Evolutionary conservation across 2,113 vertebrate genomes (phyloP), one percentile per base, ranked within the genome.

Genomic region (Macquaria australasica): DNA sequence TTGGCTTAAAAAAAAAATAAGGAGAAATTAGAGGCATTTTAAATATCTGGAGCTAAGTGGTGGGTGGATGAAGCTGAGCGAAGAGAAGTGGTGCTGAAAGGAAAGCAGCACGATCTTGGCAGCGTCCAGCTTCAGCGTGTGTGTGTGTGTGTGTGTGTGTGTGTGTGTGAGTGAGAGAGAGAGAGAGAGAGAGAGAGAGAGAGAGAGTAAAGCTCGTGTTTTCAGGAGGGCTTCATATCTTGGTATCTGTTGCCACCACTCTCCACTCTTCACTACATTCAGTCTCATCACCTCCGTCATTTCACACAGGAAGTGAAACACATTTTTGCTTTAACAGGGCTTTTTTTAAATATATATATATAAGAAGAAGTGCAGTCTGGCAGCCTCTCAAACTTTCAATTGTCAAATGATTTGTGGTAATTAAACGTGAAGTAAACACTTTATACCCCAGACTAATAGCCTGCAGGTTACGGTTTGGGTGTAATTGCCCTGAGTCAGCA

Each of bases 31-130:
- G 48, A 68, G 18, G 41, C 43, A 6, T 58, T 77, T 83, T 62
- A 59, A 83, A 74, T 68, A 53, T 82, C 62, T 59, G 77, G 66
- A 77, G 79, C 43, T 69, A 58, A 77, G 77, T 62, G 73, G 69
- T 59, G 77, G 60, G 37, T 48, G 81, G 69, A 48, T 69, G 85
- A 66, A 88, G 76, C 60, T 58, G 82, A 70, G 68, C 39, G 73
- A 39, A 67, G 85, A 83, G 78, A 68, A 56, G 76, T 86, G 89
- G 91, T 94, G 92, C 94, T 96, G 92, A 95, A 95, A 86, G 92
- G 89, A 94, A 79, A 95, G 93, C 90, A 84, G 89, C 81, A 84
- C 63, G 75, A 81, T 82, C 87, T 93, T 94, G 93, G 94, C 93
- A 60, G 11, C n/a, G 68, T 83, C 81, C 77, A 87, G 67, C 66